Percentiles rank a stretch among this genome's conserved stretches.
Evolutionary conservation across 2,797 vertebrate species (phyloP).

Genomic region (Rachycentron canadum): DNA sequence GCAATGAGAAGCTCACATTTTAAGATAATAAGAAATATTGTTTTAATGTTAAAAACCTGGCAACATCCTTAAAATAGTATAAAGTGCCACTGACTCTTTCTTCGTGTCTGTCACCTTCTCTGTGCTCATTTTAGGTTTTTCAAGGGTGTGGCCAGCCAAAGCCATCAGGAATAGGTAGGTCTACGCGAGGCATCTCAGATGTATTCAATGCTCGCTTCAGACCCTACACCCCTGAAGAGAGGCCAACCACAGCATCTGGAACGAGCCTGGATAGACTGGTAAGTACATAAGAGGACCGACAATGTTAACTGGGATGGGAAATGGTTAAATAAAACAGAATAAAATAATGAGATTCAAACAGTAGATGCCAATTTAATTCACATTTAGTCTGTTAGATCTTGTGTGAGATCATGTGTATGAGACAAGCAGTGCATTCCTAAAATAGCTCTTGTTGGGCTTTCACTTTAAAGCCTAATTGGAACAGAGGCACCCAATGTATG

Average conservation of each 20-base stretch:
- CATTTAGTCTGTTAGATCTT: not conserved
- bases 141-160: conserved; percentile 96
- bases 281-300: conserved; percentile 59
- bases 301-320: not conserved
- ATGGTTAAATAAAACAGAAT: not conserved
- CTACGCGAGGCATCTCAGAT: conserved; percentile 91
- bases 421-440: conserved; percentile 3
- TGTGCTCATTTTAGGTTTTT: conserved; percentile 88
- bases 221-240: conserved; percentile 91
- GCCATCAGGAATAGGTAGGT: conserved; percentile 88
- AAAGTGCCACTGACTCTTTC: not conserved
- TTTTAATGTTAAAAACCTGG: conserved; percentile 25
- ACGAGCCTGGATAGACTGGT: conserved; percentile 97
- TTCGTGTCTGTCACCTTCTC: not conserved
- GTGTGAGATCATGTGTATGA: conserved; percentile 1
- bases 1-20: conserved; percentile 7
- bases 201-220: conserved; percentile 91
- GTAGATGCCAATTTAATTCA: not conserved
- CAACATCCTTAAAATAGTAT: conserved; percentile 12
- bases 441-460: conserved; percentile 5
- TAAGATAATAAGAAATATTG: conserved; percentile 20
- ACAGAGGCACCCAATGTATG: not conserved
- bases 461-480: conserved; percentile 17
- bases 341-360: not conserved
- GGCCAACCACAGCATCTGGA: conserved; percentile 92